A percentile compares a stretch with the other conserved stretches of the same genome.
phyloP scores from a whole-genome alignment of 1,140 invertebrate species.

The Acromyrmex echinatior region DNA sequence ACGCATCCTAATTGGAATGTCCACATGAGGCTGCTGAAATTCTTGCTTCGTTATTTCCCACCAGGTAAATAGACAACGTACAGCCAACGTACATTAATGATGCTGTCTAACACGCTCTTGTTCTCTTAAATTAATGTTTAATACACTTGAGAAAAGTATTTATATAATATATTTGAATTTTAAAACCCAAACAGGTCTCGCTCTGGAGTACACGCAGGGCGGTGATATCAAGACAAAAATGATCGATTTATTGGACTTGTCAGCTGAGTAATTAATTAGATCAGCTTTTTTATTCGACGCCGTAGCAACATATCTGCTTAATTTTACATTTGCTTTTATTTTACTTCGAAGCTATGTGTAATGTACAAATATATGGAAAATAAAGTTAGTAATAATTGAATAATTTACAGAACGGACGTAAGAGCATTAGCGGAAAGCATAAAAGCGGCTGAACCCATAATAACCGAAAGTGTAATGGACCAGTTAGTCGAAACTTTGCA shows the following conservation, averaged over 20 bases:
- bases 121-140: conserved; percentile 20
- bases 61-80: conserved; percentile 83
- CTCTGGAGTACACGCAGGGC: conserved; percentile 88
- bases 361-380: not conserved
- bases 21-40: conserved; percentile 89
- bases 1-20: conserved; percentile 66
- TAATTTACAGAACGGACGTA: conserved; percentile 87
- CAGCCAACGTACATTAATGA: not conserved
- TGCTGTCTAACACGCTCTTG: not conserved
- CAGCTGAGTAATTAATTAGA: conserved; percentile 85
- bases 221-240: conserved; percentile 88
- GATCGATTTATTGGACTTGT: conserved; percentile 89
- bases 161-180: not conserved
- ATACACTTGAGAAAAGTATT: not conserved
- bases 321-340: not conserved
- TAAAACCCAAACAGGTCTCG: conserved; percentile 84
- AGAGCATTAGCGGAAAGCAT: conserved; percentile 86
- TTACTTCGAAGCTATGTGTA: not conserved
- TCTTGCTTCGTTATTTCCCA: conserved; percentile 90
- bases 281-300: not conserved
- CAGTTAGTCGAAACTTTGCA: conserved; percentile 87
- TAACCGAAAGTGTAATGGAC: conserved; percentile 87
- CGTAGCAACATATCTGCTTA: not conserved
- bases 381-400: conserved; percentile 30
- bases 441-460: conserved; percentile 86